Evolutionary conservation across 1,140 invertebrate species (phyloP), one percentile per base, ranked within the genome.

Genomic region (Micrasema minimum): DNA sequence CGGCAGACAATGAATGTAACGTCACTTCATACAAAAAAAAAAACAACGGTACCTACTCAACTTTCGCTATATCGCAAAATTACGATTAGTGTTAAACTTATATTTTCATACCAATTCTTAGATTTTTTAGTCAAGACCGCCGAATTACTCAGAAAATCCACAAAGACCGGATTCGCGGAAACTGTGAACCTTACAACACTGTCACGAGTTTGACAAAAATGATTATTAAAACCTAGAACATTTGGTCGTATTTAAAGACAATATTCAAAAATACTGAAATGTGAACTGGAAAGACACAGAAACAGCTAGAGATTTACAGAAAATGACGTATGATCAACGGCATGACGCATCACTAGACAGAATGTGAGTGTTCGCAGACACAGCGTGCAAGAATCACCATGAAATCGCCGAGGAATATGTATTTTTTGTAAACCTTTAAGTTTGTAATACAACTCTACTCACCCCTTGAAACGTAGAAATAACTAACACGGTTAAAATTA

Each of bases 291-390:
- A 66, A n/a, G 22, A 11, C 12, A 38, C 1, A 38, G 48, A 16
- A 51, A 53, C 20, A 38, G 37, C 35, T 51, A 57, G 12, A 55
- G 23, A 67, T 23, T 46, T 38, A 64, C 41, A 68, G 65, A 62
- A 67, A 68, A 72, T 72, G 64, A 67, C 64, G 64, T 67, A 57
- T 45, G 57, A 69, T 45, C 48, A 16, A 57, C 46, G 64, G 57
- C 64, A 72, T 72, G 65, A 72, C 65, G 71, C 64, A 67, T 50
- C 71, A 62, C 53, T 66, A 67, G 64, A 69, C 66, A 67, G 65
- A 66, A 69, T 50, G 43, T 51, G 48, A 61, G 20, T 51, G 38
- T 31, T 59, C 31, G 45, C 9, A 50, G 69, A 59, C 41, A 37
- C 26, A 66, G 69, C 50, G 38, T 46, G 38, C 9, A 45, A 31